These are phyloP conservation scores for Amia ocellicauda DNA, from an alignment of 2,113 vertebrate species.

Conservation along the genomic window DNA sequence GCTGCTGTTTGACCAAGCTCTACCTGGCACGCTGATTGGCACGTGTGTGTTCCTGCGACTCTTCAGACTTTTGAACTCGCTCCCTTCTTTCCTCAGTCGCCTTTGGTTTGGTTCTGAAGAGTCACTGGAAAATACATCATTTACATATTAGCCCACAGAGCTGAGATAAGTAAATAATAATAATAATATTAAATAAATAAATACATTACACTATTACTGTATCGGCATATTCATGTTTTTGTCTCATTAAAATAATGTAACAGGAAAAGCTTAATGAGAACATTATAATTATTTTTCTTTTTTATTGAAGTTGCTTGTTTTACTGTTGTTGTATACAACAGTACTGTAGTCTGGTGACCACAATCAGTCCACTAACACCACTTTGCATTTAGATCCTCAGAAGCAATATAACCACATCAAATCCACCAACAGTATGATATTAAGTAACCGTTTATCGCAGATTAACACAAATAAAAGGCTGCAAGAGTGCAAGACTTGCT, in stretches of 20 bases:
- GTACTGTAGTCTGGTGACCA: too few relatives aligned
- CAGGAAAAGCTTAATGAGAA: too few relatives aligned
- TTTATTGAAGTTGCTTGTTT: neutral
- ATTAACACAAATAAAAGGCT: too few relatives aligned
- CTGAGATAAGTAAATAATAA: neutral
- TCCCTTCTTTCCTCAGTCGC: slow-evolving; percentile 79
- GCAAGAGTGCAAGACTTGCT: too few relatives aligned
- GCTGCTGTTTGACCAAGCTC: slow-evolving; percentile 1
- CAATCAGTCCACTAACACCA: too few relatives aligned
- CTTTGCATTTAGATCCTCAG: too few relatives aligned
- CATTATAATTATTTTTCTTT: neutral
- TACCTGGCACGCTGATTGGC: slow-evolving; percentile 82
- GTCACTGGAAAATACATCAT: slow-evolving; percentile 66
- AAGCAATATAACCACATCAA: too few relatives aligned
- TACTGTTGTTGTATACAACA: too few relatives aligned
- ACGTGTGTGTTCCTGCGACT: slow-evolving; percentile 77
- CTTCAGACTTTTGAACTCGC: slow-evolving; percentile 86
- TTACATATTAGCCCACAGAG: neutral
- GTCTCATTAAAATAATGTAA: too few relatives aligned
- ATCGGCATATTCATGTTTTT: neutral
- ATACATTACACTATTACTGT: neutral
- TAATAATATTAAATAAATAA: neutral
- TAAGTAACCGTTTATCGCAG: too few relatives aligned
- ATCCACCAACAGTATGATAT: too few relatives aligned
- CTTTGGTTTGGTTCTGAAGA: slow-evolving; percentile 66